Evolutionary conservation across 2,113 vertebrate genomes (phyloP), one percentile per base, ranked within the genome.

Genomic region (Sprattus sprattus): DNA sequence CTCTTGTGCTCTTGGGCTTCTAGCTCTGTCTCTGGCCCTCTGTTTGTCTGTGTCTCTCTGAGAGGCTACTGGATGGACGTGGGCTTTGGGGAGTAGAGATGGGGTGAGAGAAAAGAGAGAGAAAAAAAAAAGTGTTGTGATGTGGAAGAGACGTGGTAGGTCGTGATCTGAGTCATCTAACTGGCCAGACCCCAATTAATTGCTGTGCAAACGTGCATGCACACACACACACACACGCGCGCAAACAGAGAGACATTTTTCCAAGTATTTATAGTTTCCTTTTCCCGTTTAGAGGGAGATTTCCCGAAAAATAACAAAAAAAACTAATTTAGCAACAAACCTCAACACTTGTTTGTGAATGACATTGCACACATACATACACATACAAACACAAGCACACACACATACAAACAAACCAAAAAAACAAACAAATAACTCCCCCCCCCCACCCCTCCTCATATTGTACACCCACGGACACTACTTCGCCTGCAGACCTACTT

Each of bases 401-500:
- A 57, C 6, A 57, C 39, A 57, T 20, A 16, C 20, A 6, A 3
- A 60, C 60, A 67, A 6, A 67, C 60, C 32, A 81, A 4, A 81
- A 2, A 81, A 3, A 44, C 28, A 81, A 6, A 81, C 78, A 45
- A 25, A 82, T 46, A 49, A n/a, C n/a, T n/a, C n/a, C n/a, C 39
- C 39, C 39, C 39, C 39, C 39, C 39, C 39, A 1, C 39, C 39
- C 39, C 39, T 2, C 2, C 39, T 39, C 39, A 39, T 39, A 2
- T 39, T 39, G 39, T 6, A 4, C 32, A n/a, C 46, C 6, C 16
- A 57, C 13, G 82, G 0, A 20, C 25, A 45, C 39, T 50, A 39
- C 39, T 39, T 39, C 2, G 39, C 39, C 39, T 39, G 39, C 54
- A 78, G 45, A 92, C 97, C 88, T 96, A 99, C 98, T 99, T 87